Evolutionary conservation across 2,888 invertebrate genomes (phyloP).

Genomic region (Ormyrus labotus): DNA sequence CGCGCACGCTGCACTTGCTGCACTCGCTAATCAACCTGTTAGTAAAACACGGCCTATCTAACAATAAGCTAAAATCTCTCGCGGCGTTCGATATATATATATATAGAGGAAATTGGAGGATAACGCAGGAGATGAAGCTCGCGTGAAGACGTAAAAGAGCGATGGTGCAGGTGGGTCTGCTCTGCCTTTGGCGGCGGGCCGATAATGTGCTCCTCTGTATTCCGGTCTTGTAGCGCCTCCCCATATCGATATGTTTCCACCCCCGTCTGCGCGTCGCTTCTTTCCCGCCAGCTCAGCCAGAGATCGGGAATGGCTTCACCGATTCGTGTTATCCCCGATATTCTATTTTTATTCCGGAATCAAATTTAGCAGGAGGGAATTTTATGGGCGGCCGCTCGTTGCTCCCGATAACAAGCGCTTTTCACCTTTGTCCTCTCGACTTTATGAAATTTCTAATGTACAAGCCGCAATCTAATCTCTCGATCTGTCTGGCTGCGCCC

Average conservation of each 20-base stretch:
- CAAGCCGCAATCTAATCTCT: conserved; percentile 41
- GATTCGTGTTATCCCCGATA: conserved; percentile 70
- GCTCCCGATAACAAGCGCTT: conserved; percentile 25
- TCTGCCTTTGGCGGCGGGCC: conserved; percentile 56
- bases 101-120: conserved; percentile 38
- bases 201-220: conserved; percentile 76
- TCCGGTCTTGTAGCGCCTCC: conserved; percentile 72
- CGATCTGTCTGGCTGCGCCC: conserved; percentile 20
- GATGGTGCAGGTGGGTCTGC: conserved; percentile 52
- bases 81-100: too few species aligned
- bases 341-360: conserved; percentile 75
- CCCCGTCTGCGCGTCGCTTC: not conserved
- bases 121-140: conserved; percentile 29
- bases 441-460: conserved; percentile 44
- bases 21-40: not conserved
- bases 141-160: conserved; percentile 48
- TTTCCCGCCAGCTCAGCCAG: conserved; percentile 5
- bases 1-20: not conserved
- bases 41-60: conserved; percentile 1
- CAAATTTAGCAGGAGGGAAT: conserved; percentile 72
- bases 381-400: conserved; percentile 61
- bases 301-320: conserved; percentile 74
- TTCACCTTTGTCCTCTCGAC: not conserved
- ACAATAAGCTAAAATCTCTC: not conserved
- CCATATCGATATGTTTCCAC: conserved; percentile 72